Evolutionary conservation across 2,113 vertebrate genomes (phyloP), one percentile per base, ranked within the genome.

Genomic region (Zosterops pallidus): DNA sequence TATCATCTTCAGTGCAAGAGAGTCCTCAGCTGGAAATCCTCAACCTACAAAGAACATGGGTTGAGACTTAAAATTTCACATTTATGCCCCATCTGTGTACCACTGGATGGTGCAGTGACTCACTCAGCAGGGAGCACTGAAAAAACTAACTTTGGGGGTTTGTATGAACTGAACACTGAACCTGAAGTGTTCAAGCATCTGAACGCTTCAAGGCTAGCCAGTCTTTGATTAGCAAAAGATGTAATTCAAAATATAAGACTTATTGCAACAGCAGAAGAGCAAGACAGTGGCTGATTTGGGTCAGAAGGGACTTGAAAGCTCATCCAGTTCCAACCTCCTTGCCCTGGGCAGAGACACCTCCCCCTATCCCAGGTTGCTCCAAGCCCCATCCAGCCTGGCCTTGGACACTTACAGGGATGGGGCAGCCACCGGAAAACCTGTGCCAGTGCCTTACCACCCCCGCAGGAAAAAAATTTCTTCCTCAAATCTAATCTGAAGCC

Each of bases 281-380:
- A 41, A 53, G 28, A 25, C 9, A 33, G 24, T 7, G 41, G 23
- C 26, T 20, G 11, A 55, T 24, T 62, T 69, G 53, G 39, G 62
- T 25, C 60, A 69, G 60, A 39, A 60, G 12, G 28, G 23, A 29
- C 10, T 14, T 20, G 6, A 9, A n/a, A 39, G 24, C 1, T 7
- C 60, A 74, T 7, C 20, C 23, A 24, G 15, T 37, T 16, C 37
- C 52, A 70, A 20, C 16, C 11, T 6, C 37, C 4, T 14, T 59
- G n/a, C n/a, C 56, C 15, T 24, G 14, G 33, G 4, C 20, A 80
- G 42, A 11, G 35, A 31, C 37, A 28, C 19, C 9, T 46, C 6
- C 24, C 46, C 14, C n/a, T 5, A 12, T 0, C 1, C 78, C 39
- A 59, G n/a, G 2, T 8, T 52, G 10, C 53, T 74, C 26, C 28